Percentiles rank a stretch among this genome's conserved stretches.
Conservation (phyloP, 2,113 vertebrate species). For the Rhadina sibilatrix region DNA sequence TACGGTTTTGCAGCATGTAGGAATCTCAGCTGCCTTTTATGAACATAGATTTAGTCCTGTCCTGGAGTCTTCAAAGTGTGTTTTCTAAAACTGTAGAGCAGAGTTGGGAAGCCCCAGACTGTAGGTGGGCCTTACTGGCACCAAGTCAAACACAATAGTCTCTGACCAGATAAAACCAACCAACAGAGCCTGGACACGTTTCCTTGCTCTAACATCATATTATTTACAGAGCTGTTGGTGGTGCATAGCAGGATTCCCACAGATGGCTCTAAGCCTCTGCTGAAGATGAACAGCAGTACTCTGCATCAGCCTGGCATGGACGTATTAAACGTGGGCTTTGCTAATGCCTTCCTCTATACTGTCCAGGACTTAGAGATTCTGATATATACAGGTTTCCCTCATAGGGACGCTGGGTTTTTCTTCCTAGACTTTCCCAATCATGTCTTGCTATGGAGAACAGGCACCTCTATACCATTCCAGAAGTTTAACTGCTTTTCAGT, state of each 20-base stretch:
- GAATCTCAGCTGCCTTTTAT: neutral
- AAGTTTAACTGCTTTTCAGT: neutral
- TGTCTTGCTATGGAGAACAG: neutral
- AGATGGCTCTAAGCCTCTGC: neutral
- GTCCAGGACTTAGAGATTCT: neutral
- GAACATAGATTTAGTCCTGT: neutral
- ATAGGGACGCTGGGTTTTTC: accelerated
- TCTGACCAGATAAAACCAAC: neutral
- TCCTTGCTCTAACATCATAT: neutral
- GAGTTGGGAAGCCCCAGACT: neutral
- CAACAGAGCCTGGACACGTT: neutral
- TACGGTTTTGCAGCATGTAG: neutral
- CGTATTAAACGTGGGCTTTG: accelerated
- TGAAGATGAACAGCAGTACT: neutral
- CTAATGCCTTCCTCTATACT: neutral
- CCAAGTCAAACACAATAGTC: neutral
- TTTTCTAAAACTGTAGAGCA: neutral
- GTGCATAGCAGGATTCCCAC: neutral
- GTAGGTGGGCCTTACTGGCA: neutral
- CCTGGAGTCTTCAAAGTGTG: neutral
- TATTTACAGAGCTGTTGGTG: neutral
- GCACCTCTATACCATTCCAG: neutral
- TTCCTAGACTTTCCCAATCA: neutral
- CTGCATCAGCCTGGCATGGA: neutral
- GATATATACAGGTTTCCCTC: neutral